Evolutionary conservation across 1,140 invertebrate species (phyloP).

Genomic region (Schlechtendalia chinensis): DNA sequence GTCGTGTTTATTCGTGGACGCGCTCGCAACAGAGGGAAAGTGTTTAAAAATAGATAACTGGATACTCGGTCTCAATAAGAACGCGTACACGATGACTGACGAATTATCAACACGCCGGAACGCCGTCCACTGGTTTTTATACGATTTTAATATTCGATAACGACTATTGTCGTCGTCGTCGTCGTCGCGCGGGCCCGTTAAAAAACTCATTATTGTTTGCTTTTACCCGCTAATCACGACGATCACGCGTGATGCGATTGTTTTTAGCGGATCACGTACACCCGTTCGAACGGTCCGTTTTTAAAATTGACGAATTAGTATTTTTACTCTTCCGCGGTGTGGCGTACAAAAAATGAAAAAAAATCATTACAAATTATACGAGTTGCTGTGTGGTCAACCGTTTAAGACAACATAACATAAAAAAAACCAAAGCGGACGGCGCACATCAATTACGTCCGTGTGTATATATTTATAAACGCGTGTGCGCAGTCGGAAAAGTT

Average conservation of each 20-base stretch:
- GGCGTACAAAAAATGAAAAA: neutral
- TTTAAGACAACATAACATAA: neutral
- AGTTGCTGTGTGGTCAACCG: slow-evolving; percentile 1
- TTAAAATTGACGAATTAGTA: slow-evolving; percentile 2
- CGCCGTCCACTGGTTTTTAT: too few species aligned
- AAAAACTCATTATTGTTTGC: too few species aligned
- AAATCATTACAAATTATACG: slow-evolving; percentile 11
- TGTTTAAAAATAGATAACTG: too few species aligned
- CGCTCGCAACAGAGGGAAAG: too few species aligned
- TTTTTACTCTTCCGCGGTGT: neutral
- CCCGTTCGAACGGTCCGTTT: neutral
- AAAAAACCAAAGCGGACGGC: neutral
- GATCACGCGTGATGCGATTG: neutral
- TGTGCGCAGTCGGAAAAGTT: neutral
- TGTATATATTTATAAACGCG: too few species aligned
- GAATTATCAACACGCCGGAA: too few species aligned
- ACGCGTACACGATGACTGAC: too few species aligned
- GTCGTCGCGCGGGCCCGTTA: too few species aligned
- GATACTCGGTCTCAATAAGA: too few species aligned
- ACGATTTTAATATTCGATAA: too few species aligned
- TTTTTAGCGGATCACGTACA: slow-evolving; percentile 27
- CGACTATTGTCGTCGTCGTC: too few species aligned
- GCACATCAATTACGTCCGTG: neutral
- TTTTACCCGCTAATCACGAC: neutral
- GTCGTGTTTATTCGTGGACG: too few species aligned